Evolutionary conservation across 2,797 vertebrate genomes (phyloP).

Genomic region (Melopsittacus undulatus): DNA sequence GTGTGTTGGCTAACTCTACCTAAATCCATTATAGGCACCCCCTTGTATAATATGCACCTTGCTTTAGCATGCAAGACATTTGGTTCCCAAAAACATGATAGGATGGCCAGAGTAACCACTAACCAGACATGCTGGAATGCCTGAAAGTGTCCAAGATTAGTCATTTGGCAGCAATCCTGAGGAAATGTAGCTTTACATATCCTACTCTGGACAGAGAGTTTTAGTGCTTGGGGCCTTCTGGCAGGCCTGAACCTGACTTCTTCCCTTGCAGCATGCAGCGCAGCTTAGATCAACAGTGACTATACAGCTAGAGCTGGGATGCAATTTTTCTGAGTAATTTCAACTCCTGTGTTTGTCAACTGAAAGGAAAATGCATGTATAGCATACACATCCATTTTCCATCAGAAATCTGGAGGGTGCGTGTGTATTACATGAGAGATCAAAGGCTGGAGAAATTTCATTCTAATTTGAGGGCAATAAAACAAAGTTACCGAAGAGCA

Average conservation of each 20-base stretch:
- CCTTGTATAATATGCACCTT: conserved; percentile 29
- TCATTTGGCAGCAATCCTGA: conserved; percentile 37
- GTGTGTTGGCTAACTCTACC: not conserved
- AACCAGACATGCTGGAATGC: conserved; percentile 64
- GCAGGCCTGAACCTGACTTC: not conserved
- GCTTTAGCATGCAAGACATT: not conserved
- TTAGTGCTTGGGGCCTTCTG: conserved; percentile 12
- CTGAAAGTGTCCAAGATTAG: conserved; percentile 57
- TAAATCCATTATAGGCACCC: not conserved
- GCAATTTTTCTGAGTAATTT: not conserved
- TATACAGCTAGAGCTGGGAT: not conserved
- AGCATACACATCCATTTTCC: accelerated
- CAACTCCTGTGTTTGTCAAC: not conserved
- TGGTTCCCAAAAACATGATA: conserved; percentile 35
- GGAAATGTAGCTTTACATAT: conserved; percentile 43
- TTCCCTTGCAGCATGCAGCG: not conserved
- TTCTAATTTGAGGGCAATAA: not conserved
- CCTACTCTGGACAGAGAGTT: conserved; percentile 44
- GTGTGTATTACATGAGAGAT: not conserved
- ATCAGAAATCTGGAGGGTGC: not conserved
- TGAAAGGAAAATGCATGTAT: not conserved
- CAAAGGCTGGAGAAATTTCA: not conserved
- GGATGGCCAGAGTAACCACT: conserved; percentile 46
- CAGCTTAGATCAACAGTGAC: not conserved
- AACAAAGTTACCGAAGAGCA: not conserved